A percentile compares a stretch with the other conserved stretches of the same genome.
These are phyloP conservation scores for Polietes domitor DNA, from an alignment of 2,888 invertebrate species.

Conservation along the genomic window DNA sequence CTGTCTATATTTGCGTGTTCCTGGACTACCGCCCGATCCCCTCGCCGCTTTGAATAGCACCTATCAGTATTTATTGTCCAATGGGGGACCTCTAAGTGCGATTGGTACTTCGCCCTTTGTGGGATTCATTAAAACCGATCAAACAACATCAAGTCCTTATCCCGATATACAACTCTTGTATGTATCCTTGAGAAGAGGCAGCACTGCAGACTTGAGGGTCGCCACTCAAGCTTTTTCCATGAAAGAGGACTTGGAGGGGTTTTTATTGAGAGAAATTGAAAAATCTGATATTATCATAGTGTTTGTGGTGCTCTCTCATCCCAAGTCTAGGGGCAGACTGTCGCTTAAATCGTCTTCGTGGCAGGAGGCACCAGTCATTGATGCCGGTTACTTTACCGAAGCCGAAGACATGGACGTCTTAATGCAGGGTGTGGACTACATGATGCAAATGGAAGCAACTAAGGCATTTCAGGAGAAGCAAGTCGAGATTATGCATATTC, in stretches of 20 bases:
- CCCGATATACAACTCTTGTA: slow-evolving; percentile 84
- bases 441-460: slow-evolving; percentile 79
- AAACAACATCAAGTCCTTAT: slow-evolving; percentile 78
- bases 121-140: slow-evolving; percentile 83
- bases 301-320: slow-evolving; percentile 80
- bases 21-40: slow-evolving; percentile 72
- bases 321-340: slow-evolving; percentile 83
- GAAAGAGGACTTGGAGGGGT: slow-evolving; percentile 39
- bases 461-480: slow-evolving; percentile 78
- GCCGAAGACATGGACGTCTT: slow-evolving; percentile 17
- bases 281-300: slow-evolving; percentile 75
- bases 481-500: slow-evolving; percentile 69
- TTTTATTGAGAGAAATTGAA: slow-evolving; percentile 49
- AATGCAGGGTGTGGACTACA: slow-evolving; percentile 67
- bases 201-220: slow-evolving; percentile 70
- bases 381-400: slow-evolving; percentile 33
- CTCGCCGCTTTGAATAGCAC: slow-evolving; percentile 73
- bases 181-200: slow-evolving; percentile 70
- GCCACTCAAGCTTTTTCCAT: slow-evolving; percentile 55
- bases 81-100: slow-evolving; percentile 81
- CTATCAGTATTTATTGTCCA: slow-evolving; percentile 81
- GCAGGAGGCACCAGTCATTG: slow-evolving; percentile 35
- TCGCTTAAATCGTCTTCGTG: slow-evolving; percentile 13
- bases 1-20: slow-evolving; percentile 77
- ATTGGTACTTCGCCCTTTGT: slow-evolving; percentile 80